A percentile compares a stretch with the other conserved stretches of the same genome.
These are phyloP conservation scores for Nanger granti DNA, from an alignment of 2,113 vertebrate genomes.

Conservation along the genomic window DNA sequence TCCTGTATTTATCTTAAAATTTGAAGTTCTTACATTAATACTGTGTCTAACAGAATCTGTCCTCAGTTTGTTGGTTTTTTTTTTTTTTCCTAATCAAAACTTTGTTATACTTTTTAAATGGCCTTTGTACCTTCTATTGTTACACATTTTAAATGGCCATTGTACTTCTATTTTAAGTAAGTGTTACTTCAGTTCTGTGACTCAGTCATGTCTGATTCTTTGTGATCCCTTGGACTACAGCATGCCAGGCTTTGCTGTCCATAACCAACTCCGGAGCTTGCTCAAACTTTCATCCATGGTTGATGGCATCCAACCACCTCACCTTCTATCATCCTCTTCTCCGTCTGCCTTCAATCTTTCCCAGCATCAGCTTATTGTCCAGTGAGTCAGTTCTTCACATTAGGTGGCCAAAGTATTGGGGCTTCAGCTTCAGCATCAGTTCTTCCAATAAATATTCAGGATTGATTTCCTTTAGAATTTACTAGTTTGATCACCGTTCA, in stretches of 20 bases:
- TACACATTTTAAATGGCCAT: not conserved
- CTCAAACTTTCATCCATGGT: not conserved
- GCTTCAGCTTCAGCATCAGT: not conserved
- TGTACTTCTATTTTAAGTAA: not conserved
- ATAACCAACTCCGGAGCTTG: not conserved
- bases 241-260: not conserved
- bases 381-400: not conserved
- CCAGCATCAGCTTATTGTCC: not conserved
- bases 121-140: not conserved
- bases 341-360: not conserved
- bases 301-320: not conserved
- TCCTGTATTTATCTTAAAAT: not conserved
- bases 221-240: not conserved
- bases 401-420: not conserved
- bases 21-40: not conserved
- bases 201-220: not conserved
- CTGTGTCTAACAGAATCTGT: not conserved
- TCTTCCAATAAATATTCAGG: not conserved
- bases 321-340: not conserved
- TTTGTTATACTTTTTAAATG: not conserved
- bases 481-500: not conserved
- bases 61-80: not conserved
- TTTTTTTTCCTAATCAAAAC: not conserved
- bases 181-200: not conserved
- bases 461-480: not conserved